Evolutionary conservation across 2,888 invertebrate genomes (phyloP).

Genomic region (Argyresthia goedartella): DNA sequence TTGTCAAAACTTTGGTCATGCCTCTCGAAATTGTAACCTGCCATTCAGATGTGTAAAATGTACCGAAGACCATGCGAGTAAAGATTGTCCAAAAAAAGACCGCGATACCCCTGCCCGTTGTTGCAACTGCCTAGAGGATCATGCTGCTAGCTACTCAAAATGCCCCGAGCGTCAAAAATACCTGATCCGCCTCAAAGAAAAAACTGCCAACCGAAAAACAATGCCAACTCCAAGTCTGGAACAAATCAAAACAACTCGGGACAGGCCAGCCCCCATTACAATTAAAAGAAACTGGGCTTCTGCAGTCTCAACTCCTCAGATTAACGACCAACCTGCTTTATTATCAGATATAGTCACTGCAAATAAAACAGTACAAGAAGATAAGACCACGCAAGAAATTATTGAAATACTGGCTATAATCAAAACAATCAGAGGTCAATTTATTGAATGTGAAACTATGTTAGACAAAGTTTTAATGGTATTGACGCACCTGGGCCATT

Average conservation of each 20-base stretch:
- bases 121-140: neutral
- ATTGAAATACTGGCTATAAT: neutral
- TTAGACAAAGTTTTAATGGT: neutral
- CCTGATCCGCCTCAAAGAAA: neutral
- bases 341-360: no score
- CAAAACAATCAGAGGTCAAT: neutral
- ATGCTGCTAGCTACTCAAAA: neutral
- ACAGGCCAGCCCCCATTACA: neutral
- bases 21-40: neutral
- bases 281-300: neutral
- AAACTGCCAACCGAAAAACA: neutral
- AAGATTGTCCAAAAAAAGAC: neutral
- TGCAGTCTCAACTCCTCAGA: neutral
- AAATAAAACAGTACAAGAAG: neutral
- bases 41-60: neutral
- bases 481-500: neutral
- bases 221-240: neutral
- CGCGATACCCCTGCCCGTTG: neutral
- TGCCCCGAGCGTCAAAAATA: neutral
- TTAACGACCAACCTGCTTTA: neutral
- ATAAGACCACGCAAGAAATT: neutral
- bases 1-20: neutral
- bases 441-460: neutral
- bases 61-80: neutral
- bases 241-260: neutral